These are phyloP conservation scores for Lophius piscatorius DNA, from an alignment of 2,113 vertebrate genomes.

Conservation along the genomic window DNA sequence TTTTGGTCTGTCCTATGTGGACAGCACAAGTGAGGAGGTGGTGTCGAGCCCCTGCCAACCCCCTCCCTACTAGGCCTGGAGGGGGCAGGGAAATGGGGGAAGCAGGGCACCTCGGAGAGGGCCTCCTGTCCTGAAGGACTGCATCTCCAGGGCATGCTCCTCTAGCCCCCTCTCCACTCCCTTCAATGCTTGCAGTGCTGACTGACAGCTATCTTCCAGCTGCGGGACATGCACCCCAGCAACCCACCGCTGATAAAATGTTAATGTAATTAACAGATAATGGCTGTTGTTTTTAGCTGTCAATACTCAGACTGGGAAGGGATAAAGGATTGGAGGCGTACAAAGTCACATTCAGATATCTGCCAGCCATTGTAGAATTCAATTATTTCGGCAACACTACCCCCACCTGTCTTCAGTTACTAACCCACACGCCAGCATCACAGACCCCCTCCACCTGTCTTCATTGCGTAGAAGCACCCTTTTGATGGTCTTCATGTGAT, in stretches of 20 bases:
- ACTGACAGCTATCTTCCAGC: constrained; percentile 84
- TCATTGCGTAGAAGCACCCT: constrained; percentile 41
- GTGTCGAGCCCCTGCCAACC: constrained; percentile 62
- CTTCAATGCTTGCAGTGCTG: constrained; percentile 54
- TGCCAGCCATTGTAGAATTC: constrained; percentile 84
- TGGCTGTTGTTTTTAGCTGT: constrained; percentile 88
- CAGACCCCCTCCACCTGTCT: constrained; percentile 26
- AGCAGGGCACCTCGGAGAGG: constrained; percentile 50
- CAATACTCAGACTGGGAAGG: constrained; percentile 80
- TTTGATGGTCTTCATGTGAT: constrained; percentile 50
- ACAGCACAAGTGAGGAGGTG: constrained; percentile 66
- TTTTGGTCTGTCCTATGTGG: constrained; percentile 67
- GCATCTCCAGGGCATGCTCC: constrained; percentile 53
- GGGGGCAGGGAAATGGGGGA: constrained; percentile 57
- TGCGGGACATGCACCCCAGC: constrained; percentile 73
- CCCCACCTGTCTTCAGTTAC: constrained; percentile 66
- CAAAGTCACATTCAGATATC: constrained; percentile 89
- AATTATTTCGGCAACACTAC: constrained; percentile 79
- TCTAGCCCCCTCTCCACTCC: constrained; percentile 38
- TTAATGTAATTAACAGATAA: constrained; percentile 91
- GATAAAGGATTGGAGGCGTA: constrained; percentile 81
- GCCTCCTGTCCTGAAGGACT: constrained; percentile 50
- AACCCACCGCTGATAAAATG: constrained; percentile 84
- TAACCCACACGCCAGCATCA: constrained; percentile 50
- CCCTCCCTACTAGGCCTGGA: constrained; percentile 63